Evolutionary conservation across 2,888 invertebrate genomes (phyloP).

Genomic region (Acanthosepion pharaonis): DNA sequence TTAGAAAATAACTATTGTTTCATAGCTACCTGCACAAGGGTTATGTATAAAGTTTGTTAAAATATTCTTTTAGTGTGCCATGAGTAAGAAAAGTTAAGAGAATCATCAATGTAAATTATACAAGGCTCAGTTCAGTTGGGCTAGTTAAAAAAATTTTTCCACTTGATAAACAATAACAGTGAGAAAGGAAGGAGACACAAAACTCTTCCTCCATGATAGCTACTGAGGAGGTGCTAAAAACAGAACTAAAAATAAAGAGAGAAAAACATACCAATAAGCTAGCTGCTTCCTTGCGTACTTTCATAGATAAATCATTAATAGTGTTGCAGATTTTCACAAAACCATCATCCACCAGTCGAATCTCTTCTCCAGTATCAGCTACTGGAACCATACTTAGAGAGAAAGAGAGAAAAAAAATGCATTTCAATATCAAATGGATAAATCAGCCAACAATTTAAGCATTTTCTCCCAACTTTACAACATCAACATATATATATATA

Average conservation of each 20-base stretch:
- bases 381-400: slow-evolving; percentile 80
- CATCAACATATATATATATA: not conserved
- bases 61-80: no score
- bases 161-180: no score
- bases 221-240: not conserved
- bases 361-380: slow-evolving; percentile 85
- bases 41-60: no score
- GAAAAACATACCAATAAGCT: slow-evolving; percentile 79
- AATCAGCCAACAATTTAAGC: not conserved
- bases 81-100: no score
- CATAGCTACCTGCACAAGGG: no score
- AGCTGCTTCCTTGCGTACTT: slow-evolving; percentile 87
- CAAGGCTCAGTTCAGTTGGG: no score
- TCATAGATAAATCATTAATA: slow-evolving; percentile 92
- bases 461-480: not conserved
- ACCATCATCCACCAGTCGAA: slow-evolving; percentile 94
- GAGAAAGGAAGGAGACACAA: no score
- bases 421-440: not conserved
- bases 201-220: no score
- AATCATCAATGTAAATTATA: no score
- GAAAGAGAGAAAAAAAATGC: not conserved
- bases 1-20: no score
- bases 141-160: no score
- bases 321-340: slow-evolving; percentile 95
- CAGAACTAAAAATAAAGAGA: not conserved